phyloP scores from a whole-genome alignment of 1,140 invertebrate species.

The Zaprionus ghesquierei region DNA sequence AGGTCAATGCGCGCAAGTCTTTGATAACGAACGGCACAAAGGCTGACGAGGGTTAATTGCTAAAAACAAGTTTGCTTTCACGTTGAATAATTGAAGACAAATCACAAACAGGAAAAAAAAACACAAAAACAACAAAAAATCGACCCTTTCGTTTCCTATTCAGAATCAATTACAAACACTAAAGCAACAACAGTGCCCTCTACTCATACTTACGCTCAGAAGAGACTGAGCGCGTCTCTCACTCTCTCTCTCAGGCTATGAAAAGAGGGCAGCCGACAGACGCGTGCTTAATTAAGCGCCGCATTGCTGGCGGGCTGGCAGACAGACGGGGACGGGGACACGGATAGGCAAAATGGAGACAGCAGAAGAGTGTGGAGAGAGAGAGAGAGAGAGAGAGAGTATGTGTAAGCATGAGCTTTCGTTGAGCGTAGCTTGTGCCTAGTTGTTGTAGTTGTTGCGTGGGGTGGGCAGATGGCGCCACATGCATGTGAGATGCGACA shows the following conservation, averaged over 20 bases:
- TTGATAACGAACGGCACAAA: conserved; percentile 29
- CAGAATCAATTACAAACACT: conserved; percentile 45
- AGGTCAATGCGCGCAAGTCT: conserved; percentile 51
- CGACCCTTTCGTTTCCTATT: conserved; percentile 25
- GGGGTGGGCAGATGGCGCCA: conserved; percentile 30
- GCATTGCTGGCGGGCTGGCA: conserved; percentile 37
- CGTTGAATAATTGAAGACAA: conserved; percentile 63
- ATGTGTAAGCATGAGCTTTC: conserved; percentile 41
- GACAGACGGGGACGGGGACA: conserved; percentile 15
- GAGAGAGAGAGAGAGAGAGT: background rate
- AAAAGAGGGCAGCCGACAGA: conserved; percentile 39
- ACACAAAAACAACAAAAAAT: background rate
- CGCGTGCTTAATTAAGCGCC: conserved; percentile 74
- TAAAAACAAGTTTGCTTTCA: conserved; percentile 45
- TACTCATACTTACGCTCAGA: background rate
- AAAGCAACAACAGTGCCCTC: conserved; percentile 15
- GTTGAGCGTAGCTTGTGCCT: conserved; percentile 11
- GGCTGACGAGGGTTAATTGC: conserved; percentile 24
- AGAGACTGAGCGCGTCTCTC: background rate
- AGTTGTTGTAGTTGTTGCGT: conserved; percentile 12
- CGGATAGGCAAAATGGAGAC: no score
- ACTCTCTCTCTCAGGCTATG: conserved; percentile 16
- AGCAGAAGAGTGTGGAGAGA: background rate
- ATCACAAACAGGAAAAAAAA: conserved; percentile 41
- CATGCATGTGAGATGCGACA: conserved; percentile 10